Base-by-base conservation (phyloP, 1,140 invertebrate genomes). In the Formica exsecta region DNA sequence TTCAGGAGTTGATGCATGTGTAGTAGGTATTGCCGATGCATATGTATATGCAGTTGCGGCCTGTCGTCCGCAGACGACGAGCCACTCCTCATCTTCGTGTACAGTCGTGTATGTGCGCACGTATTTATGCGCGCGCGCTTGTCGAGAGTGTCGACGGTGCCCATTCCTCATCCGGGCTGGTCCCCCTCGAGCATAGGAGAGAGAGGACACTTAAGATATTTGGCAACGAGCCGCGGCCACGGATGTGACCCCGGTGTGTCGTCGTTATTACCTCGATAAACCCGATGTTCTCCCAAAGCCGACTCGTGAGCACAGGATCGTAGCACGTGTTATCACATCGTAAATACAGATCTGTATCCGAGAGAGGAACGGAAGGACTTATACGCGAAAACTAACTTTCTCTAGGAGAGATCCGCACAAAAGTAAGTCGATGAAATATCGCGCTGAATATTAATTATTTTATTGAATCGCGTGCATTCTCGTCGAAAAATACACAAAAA, bases 51-150 rank as follows among this genome's bases (percentile, higher is more conserved):
- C 59, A 88, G 76, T 88, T 81, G 86, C 73, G 77, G 73, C 61
- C 87, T 88, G 87, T 88, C 87, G 79, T 22, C 32, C 57, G 85
- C 87, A 88, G 87, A 68, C 87, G 54, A 44, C 32, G n/a, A 66
- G 48, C 64, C 48, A 80, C 76, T 76, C 6, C 62, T 81, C 77
- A 86, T 81, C 51, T 41, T 68, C 44, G 3, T 22, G 32, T 32
- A 48, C 4, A 16, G 19, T 3, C 70, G 16, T 57, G 57, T 65
- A 79, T 75, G n/a, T 22, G 25, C 38, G 7, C 13, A 59, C 29
- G 19, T 57, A 51, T 19, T 19, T 51, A 22, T 16, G n/a, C 44
- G 38, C 57, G 38, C 9, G 51, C 44, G 11, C n/a, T 44, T 2
- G 41, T 44, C 41, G 36, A 22, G 36, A 22, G 51, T 13, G 62